phyloP scores from a whole-genome alignment of 2,797 vertebrate species.

The Bryconaethiops microstoma region DNA sequence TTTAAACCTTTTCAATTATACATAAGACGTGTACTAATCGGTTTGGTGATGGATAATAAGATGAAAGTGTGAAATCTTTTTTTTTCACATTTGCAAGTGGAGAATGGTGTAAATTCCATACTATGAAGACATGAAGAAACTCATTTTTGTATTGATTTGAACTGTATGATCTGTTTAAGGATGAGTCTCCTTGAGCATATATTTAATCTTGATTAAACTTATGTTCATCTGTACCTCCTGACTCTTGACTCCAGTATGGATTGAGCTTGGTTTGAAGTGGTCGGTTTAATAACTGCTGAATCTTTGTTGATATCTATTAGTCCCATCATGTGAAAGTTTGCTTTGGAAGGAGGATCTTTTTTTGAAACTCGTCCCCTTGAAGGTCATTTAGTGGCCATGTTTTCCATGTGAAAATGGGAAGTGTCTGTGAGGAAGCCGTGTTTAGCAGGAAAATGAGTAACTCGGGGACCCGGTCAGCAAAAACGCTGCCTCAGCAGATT shows the following conservation, averaged over 20 bases:
- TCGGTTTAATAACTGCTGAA: background rate
- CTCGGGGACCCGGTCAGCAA: background rate
- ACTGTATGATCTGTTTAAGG: conserved; percentile 68
- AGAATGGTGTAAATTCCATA: conserved; percentile 62
- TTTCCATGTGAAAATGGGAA: conserved; percentile 33
- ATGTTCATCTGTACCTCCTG: conserved; percentile 73
- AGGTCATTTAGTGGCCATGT: conserved; percentile 1
- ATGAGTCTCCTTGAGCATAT: conserved; percentile 70
- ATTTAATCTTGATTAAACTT: conserved; percentile 85
- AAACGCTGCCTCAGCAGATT: conserved; percentile 36
- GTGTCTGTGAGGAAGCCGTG: background rate
- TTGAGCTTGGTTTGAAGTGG: background rate
- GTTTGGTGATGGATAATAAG: conserved; percentile 68
- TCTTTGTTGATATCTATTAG: background rate
- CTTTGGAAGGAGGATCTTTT: background rate
- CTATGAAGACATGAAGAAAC: conserved; percentile 60
- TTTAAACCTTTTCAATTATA: conserved; percentile 6
- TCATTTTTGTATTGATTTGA: conserved; percentile 72
- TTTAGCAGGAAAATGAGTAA: conserved; percentile 34
- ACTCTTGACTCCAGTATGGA: conserved; percentile 30
- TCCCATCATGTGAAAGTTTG: background rate
- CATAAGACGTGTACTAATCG: conserved; percentile 63
- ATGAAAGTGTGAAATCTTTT: conserved; percentile 67
- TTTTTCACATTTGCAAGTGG: conserved; percentile 66
- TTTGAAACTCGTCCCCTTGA: background rate